Evolutionary conservation across 2,113 vertebrate species (phyloP), one percentile per base, ranked within the genome.

Genomic region (Ageneiosus marmoratus): DNA sequence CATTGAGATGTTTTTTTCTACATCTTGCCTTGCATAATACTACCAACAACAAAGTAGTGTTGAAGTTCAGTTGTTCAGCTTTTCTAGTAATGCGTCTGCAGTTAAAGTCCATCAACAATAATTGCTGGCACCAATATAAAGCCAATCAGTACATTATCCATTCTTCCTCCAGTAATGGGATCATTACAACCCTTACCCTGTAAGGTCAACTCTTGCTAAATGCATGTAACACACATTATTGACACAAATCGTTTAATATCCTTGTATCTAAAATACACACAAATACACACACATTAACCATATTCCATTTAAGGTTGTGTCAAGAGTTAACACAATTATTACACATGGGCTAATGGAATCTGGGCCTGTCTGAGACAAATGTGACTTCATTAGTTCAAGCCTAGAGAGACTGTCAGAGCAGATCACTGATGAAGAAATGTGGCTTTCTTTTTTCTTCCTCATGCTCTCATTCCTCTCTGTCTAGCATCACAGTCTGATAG

Each of bases 331-430:
- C 86, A 87, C 88, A 87, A 85, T 88, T 86, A 85, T 88, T 86
- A 79, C 80, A 81, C 82, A 85, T 85, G 83, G 85, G 87, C 89
- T 91, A 92, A 94, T 93, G 90, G 91, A 89, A 91, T 88, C 87
- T 84, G 37, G 74, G 82, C 86, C 81, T 89, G 91, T 91, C 91
- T 90, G 88, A 93, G 91, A 94, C 91, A 92, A 92, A 94, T 89
- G 90, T 87, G 88, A 83, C 87, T 93, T 93, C 89, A 92, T 94
- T 93, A 93, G 79, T 79, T 83, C 88, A 81, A 69, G 83, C 80
- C 82, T 80, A 73, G 78, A 83, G 73, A 83, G 84, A 81, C 81
- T 83, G 83, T 86, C 88, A 79, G 80, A 65, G 79, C 41, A 81
- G 81, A 88, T 81, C 75, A 63, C 67, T 86, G 85, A 84, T 79